Evolutionary conservation across 2,888 invertebrate genomes (phyloP), one percentile per base, ranked within the genome.

Genomic region (Sinohyriopsis cumingii): DNA sequence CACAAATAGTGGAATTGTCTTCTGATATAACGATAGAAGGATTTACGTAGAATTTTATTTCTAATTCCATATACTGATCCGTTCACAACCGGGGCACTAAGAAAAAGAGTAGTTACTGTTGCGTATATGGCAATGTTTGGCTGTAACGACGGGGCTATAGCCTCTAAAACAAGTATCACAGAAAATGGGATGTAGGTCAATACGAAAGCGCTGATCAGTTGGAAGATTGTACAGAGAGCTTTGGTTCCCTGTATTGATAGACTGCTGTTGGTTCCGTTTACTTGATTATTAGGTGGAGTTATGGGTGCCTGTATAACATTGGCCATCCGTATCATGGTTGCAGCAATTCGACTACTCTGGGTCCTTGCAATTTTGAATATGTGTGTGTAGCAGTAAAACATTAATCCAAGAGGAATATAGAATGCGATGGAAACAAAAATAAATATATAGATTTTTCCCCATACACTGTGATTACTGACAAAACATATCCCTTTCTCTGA

Each of bases 321-420:
- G n/a, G 86, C 84, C 85, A 87, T 85, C 59, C 84, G 75, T n/a
- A 87, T 73, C 86, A 87, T 86, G 19, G 85, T 87, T 33, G 87
- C 87, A 15, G 87, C 87, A 59, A 87, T 87, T 19, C 86, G 77
- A 68, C 84, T 84, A 68, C 86, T 86, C 69, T 87, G 87, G 6
- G 81, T 84, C 45, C 84, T 75, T 9, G 87, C 87, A 59, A 87
- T 87, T 57, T 81, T 77, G 69, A 84, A 87, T 67, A 87, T 87
- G 69, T 87, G 87, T 45, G 82, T 79, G 77, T 87, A 87, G 68
- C 85, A 85, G 68, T 85, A 87, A 33, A 84, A 65, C 81, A 86
- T 83, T 5, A 87, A 67, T 12, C 79, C 77, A 55, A 87, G 76
- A 2, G 87, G 87, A 22, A 85, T 67, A 63, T 81, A 78, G 66